phyloP scores from a whole-genome alignment of 2,113 vertebrate genomes.

The Melanerpes formicivorus region DNA sequence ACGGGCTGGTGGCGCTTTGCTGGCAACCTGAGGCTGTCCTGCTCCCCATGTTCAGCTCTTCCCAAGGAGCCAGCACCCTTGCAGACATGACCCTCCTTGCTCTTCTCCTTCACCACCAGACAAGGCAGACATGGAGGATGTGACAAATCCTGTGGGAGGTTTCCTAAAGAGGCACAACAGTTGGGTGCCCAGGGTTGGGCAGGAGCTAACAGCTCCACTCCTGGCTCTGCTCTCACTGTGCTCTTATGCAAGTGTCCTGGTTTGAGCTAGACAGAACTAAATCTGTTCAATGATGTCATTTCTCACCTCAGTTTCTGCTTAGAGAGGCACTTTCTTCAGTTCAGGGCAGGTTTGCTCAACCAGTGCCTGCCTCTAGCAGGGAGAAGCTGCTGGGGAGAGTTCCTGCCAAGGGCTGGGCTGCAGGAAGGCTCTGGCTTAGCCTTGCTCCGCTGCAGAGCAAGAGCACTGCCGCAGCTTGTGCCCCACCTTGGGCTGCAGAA shows the following conservation, averaged over 20 bases:
- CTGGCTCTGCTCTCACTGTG: neutral
- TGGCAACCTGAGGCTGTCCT: neutral
- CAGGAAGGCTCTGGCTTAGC: no score
- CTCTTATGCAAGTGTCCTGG: neutral
- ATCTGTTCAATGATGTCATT: no score
- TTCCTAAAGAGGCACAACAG: neutral
- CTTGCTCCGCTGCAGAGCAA: no score
- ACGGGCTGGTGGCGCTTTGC: rapidly evolving
- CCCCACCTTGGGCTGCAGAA: no score
- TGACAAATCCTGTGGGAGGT: neutral
- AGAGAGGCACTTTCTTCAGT: no score
- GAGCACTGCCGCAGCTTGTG: no score
- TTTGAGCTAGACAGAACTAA: no score
- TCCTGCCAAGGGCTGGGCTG: no score
- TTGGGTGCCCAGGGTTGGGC: rapidly evolving
- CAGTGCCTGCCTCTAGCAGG: no score
- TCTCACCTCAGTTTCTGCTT: no score
- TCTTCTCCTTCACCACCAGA: neutral
- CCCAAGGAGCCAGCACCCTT: rapidly evolving
- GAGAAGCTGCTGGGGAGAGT: no score
- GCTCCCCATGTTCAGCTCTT: neutral
- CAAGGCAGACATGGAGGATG: neutral
- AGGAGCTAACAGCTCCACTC: neutral
- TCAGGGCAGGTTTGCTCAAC: no score
- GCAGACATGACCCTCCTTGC: rapidly evolving